Evolutionary conservation across 2,888 invertebrate species (phyloP).

Genomic region (Drosophila infuscata): DNA sequence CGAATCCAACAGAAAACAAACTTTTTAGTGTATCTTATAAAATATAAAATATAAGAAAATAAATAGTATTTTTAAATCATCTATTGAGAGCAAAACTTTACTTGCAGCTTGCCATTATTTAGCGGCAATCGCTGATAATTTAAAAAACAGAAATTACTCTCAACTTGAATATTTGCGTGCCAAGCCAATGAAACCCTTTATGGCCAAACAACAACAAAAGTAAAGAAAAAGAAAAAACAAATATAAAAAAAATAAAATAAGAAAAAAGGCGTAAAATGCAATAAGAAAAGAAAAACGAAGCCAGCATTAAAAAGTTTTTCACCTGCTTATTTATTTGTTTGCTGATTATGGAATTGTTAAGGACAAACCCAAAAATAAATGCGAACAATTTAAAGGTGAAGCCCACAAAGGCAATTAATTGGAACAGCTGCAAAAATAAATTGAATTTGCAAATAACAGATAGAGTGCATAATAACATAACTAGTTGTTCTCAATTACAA

Average conservation of each 20-base stretch:
- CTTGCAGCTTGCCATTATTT: not conserved
- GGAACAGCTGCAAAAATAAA: conserved; percentile 54
- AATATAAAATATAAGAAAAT: not conserved
- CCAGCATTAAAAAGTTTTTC: conserved; percentile 35
- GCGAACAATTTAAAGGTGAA: conserved; percentile 26
- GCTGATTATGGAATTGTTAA: conserved; percentile 62
- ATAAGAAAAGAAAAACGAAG: conserved; percentile 43
- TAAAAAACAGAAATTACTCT: not conserved
- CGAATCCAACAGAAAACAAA: not conserved
- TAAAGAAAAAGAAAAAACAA: not conserved
- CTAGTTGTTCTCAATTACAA: not conserved
- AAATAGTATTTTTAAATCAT: not conserved
- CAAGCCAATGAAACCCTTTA: conserved; percentile 42
- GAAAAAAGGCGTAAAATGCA: conserved; percentile 9
- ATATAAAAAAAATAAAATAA: not conserved
- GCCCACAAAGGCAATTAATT: conserved; percentile 37
- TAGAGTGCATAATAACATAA: not conserved
- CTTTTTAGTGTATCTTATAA: not conserved
- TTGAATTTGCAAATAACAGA: conserved; percentile 18
- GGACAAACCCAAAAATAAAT: conserved; percentile 14
- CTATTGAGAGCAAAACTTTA: not conserved
- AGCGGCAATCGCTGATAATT: conserved; percentile 29
- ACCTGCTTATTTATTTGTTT: conserved; percentile 67
- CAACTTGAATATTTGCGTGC: conserved; percentile 28
- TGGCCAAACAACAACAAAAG: not conserved